phyloP scores from a whole-genome alignment of 2,888 invertebrate genomes.

The Pristionchus japonicus region DNA sequence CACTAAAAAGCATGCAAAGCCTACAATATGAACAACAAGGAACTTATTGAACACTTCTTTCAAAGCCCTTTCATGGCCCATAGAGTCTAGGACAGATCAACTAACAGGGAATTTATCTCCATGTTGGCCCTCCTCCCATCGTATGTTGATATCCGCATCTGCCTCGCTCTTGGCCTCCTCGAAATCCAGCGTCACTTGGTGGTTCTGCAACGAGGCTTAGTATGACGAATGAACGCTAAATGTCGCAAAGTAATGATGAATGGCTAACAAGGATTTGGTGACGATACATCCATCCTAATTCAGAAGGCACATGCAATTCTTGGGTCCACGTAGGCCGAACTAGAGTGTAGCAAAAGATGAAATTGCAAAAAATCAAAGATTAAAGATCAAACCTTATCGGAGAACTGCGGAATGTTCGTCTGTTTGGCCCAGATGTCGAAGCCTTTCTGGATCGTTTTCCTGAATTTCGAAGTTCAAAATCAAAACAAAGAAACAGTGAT shows the following conservation, averaged over 20 bases:
- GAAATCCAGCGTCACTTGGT: conserved; percentile 77
- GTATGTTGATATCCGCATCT: conserved; percentile 85
- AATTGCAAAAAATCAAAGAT: too few relatives aligned
- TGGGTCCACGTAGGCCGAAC: too few relatives aligned
- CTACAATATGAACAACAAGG: too few relatives aligned
- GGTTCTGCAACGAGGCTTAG: conserved; percentile 72
- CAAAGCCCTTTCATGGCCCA: too few relatives aligned
- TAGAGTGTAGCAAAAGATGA: too few relatives aligned
- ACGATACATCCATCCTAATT: too few relatives aligned
- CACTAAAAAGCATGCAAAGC: too few relatives aligned
- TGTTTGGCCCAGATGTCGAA: conserved; percentile 82
- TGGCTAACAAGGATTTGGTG: too few relatives aligned
- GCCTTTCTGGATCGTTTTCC: conserved; percentile 77
- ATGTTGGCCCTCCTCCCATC: conserved; percentile 80
- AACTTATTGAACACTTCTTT: too few relatives aligned
- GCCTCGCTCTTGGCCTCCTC: conserved; percentile 75
- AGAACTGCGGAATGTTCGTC: conserved; percentile 54
- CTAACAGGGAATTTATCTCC: conserved; percentile 67
- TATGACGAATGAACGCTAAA: neutral
- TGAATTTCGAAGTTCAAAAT: conserved; percentile 52
- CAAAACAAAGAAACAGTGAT: conserved; percentile 12
- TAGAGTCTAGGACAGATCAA: too few relatives aligned
- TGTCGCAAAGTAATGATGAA: too few relatives aligned
- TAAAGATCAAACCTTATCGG: conserved; percentile 20
- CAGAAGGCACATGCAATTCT: too few relatives aligned